These are phyloP conservation scores for Stigmatopora nigra DNA, from an alignment of 2,113 vertebrate genomes.

Conservation along the genomic window DNA sequence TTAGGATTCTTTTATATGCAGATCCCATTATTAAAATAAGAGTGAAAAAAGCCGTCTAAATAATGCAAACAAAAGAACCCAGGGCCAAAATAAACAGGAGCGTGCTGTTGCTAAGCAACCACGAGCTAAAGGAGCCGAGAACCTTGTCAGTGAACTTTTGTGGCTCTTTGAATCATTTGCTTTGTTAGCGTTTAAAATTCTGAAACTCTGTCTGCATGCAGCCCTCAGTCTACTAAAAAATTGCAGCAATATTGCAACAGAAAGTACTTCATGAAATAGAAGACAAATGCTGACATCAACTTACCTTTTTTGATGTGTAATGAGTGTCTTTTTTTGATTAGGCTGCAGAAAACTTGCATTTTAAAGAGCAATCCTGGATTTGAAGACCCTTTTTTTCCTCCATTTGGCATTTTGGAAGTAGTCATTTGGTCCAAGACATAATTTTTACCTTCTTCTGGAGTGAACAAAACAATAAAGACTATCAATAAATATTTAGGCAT, in stretches of 20 bases:
- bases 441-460: too few species aligned
- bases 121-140: slow-evolving; percentile 8
- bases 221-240: neutral
- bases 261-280: neutral
- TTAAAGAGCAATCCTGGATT: too few species aligned
- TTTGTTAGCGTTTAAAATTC: neutral
- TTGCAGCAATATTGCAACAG: neutral
- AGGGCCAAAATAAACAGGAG: slow-evolving; percentile 11
- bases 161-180: neutral
- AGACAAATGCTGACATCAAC: too few species aligned
- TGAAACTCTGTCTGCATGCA: neutral
- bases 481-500: too few species aligned
- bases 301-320: too few species aligned
- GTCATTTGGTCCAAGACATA: too few species aligned
- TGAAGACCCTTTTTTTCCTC: too few species aligned
- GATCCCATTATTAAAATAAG: slow-evolving; percentile 6
- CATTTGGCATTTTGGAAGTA: too few species aligned
- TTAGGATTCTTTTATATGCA: neutral
- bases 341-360: too few species aligned
- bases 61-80: slow-evolving; percentile 14
- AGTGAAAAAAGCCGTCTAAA: slow-evolving; percentile 1
- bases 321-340: too few species aligned
- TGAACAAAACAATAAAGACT: too few species aligned
- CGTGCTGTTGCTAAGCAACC: slow-evolving; percentile 42
- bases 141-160: neutral